Conservation (phyloP, 64 coral and sea anemone species). For the Montipora cactus region DNA sequence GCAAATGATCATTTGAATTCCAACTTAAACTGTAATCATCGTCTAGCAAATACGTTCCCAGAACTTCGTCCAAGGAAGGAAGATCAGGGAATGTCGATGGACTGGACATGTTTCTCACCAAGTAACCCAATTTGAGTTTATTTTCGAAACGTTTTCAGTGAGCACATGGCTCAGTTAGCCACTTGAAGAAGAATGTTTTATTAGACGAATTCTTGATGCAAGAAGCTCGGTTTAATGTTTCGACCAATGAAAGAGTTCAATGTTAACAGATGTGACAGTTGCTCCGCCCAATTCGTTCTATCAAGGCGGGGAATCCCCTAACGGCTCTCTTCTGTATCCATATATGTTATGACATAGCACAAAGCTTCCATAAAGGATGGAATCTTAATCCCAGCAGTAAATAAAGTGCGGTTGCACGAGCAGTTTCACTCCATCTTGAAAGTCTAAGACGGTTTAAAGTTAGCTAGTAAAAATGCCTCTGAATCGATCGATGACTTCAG, state of each 20-base stretch:
- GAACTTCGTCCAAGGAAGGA: background rate
- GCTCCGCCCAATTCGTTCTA: background rate
- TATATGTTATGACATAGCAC: background rate
- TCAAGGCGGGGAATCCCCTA: constrained; percentile 20
- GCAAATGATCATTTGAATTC: background rate
- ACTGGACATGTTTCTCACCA: background rate
- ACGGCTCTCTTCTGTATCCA: background rate
- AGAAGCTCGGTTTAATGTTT: background rate
- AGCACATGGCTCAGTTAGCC: background rate
- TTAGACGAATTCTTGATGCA: background rate
- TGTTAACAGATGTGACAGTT: background rate
- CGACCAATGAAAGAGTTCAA: background rate
- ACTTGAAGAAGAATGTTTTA: background rate
- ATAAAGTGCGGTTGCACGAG: background rate
- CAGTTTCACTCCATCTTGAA: no score
- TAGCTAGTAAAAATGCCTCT: no score
- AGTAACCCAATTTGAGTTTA: background rate
- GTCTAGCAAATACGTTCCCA: background rate
- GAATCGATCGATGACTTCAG: no score
- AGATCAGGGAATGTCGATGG: background rate
- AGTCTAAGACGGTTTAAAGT: no score
- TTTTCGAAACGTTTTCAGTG: background rate
- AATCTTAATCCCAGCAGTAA: background rate
- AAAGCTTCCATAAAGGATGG: background rate
- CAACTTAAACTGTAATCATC: background rate